phyloP scores from a whole-genome alignment of 2,113 vertebrate genomes.

The Falcunculus frontatus region DNA sequence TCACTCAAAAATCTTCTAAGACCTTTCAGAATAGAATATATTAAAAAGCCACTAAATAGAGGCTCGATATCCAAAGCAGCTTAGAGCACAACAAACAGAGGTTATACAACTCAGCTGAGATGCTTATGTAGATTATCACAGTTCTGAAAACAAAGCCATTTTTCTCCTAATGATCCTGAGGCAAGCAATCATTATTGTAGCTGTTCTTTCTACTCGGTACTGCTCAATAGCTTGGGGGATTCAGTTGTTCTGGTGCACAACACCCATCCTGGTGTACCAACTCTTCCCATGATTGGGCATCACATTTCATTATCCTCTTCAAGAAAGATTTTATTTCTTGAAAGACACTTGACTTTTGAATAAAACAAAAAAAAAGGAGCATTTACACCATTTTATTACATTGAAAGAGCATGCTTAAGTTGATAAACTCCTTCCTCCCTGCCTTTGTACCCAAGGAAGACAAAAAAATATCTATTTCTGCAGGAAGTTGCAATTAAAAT shows the following conservation, averaged over 20 bases:
- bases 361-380: neutral
- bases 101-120: neutral
- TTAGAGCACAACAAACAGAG: neutral
- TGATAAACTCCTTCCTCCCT: neutral
- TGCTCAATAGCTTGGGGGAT: neutral
- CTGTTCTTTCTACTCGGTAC: neutral
- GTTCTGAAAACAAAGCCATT: neutral
- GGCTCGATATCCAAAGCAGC: neutral
- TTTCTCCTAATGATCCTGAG: neutral
- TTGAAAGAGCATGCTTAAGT: neutral
- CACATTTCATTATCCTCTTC: neutral
- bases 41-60: neutral
- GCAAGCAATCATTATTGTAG: neutral
- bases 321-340: neutral
- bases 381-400: neutral
- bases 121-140: neutral
- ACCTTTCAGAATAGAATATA: neutral
- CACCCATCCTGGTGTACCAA: neutral
- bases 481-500: neutral
- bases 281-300: neutral
- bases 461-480: neutral
- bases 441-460: neutral
- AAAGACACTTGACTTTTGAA: neutral
- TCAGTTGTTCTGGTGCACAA: neutral
- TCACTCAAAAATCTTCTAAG: constrained; percentile 8